Evolutionary conservation across 2,797 vertebrate species (phyloP).

Genomic region (Threskiornis aethiopicus): DNA sequence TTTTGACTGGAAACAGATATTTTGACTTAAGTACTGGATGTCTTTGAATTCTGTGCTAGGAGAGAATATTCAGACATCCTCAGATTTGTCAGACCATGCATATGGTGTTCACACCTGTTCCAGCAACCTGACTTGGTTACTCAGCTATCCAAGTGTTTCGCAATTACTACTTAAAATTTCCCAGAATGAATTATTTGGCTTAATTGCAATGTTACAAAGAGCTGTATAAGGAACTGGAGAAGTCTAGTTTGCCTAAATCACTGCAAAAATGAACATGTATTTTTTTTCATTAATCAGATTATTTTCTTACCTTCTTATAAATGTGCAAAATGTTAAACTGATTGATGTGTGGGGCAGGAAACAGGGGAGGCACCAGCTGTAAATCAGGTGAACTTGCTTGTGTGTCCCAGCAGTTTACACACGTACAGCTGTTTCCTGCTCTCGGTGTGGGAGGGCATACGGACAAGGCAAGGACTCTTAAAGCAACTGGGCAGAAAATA

Average conservation of each 20-base stretch:
- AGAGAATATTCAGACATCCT: background rate
- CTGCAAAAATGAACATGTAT: accelerated
- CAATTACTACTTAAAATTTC: background rate
- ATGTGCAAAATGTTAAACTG: background rate
- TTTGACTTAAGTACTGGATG: background rate
- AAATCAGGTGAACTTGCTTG: background rate
- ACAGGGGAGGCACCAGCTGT: background rate
- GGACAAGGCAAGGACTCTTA: background rate
- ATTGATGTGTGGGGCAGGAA: background rate
- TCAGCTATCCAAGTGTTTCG: background rate
- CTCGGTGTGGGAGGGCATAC: background rate
- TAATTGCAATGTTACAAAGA: background rate
- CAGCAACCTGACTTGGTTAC: background rate
- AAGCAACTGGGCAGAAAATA: background rate
- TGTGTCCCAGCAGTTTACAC: background rate
- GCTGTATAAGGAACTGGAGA: background rate
- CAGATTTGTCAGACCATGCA: background rate
- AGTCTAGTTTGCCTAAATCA: background rate
- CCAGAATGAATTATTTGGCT: background rate
- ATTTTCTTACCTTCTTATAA: background rate
- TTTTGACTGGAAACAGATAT: conserved; percentile 43
- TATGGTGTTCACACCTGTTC: conserved; percentile 12
- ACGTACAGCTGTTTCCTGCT: conserved; percentile 31
- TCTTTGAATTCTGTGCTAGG: background rate
- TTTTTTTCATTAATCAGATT: background rate